Conservation (phyloP, 2,797 vertebrate genomes). For the Lagorchestes hirsutus region DNA sequence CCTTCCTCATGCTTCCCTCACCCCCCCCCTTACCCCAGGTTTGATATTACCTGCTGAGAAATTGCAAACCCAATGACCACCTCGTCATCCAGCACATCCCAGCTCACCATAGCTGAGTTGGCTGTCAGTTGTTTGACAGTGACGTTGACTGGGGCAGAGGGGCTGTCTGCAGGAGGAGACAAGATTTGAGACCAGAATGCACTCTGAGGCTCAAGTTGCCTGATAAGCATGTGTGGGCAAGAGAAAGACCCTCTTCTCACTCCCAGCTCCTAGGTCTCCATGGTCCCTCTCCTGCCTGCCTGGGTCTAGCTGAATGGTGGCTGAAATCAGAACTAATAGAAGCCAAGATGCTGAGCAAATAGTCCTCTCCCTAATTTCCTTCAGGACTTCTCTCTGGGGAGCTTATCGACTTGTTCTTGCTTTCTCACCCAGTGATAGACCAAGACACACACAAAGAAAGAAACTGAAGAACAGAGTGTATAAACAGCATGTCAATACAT, state of each 20-base stretch:
- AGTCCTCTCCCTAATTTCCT: background rate
- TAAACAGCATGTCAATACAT: background rate
- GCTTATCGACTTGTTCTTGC: background rate
- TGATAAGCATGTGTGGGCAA: background rate
- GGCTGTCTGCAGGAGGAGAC: conserved; percentile 89
- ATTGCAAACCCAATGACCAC: conserved; percentile 97
- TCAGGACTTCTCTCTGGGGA: background rate
- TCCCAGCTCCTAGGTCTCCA: background rate
- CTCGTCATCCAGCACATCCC: conserved; percentile 96
- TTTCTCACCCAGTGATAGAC: background rate
- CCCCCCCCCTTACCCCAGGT: background rate
- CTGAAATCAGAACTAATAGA: background rate
- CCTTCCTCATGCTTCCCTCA: background rate
- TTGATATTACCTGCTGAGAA: conserved; percentile 93
- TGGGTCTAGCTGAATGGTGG: background rate
- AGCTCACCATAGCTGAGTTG: conserved; percentile 95
- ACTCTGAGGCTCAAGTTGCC: background rate
- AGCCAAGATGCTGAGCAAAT: background rate
- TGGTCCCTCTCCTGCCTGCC: background rate
- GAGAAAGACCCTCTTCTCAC: background rate
- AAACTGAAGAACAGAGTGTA: background rate
- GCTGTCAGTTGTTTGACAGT: conserved; percentile 95
- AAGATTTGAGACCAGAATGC: conserved; percentile 57
- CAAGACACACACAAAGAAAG: background rate
- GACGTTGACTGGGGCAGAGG: conserved; percentile 96